Evolutionary conservation across 2,113 vertebrate species (phyloP).

Genomic region (Gymnobelideus leadbeateri): DNA sequence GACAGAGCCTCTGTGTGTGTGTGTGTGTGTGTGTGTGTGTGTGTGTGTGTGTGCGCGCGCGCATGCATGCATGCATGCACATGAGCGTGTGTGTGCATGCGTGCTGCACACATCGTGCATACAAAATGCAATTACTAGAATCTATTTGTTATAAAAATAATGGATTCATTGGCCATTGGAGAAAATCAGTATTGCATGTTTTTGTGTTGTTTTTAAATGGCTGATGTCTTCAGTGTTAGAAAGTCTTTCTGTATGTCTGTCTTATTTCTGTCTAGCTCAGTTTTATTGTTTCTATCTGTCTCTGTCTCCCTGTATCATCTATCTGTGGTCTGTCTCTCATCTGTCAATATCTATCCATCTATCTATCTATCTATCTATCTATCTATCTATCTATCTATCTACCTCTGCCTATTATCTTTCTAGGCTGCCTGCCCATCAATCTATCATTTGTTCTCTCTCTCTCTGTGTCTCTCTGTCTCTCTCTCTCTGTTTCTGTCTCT

Average conservation of each 20-base stretch:
- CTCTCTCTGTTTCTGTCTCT: neutral
- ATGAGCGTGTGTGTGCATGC: no score
- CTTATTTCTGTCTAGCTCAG: neutral
- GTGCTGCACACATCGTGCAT: neutral
- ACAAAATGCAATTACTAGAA: neutral
- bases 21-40: neutral
- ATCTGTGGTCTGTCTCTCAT: neutral
- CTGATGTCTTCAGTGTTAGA: neutral
- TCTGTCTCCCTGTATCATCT: no score
- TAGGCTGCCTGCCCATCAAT: neutral
- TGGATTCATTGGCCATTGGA: neutral
- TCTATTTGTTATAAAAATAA: neutral
- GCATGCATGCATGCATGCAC: no score
- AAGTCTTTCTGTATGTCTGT: neutral
- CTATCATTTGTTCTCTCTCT: neutral
- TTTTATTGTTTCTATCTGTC: neutral
- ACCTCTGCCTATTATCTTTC: neutral
- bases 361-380: neutral
- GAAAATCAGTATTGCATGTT: constrained; percentile 10
- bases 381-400: neutral
- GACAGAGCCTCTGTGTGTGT: neutral
- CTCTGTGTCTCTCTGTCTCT: no score
- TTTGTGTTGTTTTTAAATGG: constrained; percentile 30
- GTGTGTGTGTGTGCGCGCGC: neutral
- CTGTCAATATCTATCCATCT: neutral